Evolutionary conservation across 2,888 invertebrate species (phyloP).

Genomic region (Chrysolina americana): DNA sequence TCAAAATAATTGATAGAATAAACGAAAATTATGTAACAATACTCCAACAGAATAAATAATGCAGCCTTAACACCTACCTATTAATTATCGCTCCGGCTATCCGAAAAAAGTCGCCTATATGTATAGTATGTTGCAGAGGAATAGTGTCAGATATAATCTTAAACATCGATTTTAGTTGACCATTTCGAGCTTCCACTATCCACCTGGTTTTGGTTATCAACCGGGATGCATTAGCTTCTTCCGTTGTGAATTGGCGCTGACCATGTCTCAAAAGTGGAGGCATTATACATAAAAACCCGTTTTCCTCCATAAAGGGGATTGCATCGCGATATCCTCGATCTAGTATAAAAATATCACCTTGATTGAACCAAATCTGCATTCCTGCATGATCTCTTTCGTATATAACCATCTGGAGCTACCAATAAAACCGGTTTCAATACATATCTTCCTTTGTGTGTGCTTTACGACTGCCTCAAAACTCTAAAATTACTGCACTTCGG

Average conservation of each 20-base stretch:
- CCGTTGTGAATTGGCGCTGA: too few species aligned
- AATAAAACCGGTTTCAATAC: slow-evolving; percentile 28
- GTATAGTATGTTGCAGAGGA: slow-evolving; percentile 2
- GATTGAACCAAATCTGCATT: background rate
- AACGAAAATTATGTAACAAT: background rate
- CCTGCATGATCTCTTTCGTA: background rate
- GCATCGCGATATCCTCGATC: too few species aligned
- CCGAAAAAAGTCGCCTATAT: slow-evolving; percentile 17
- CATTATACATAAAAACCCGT: too few species aligned
- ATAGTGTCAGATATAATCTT: background rate
- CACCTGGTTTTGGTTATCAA: too few species aligned
- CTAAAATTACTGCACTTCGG: slow-evolving; percentile 1
- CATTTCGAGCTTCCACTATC: too few species aligned
- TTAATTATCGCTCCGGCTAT: slow-evolving; percentile 25
- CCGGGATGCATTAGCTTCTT: too few species aligned
- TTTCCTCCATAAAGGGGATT: too few species aligned
- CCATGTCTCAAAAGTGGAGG: too few species aligned
- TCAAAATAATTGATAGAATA: background rate
- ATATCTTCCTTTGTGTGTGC: slow-evolving; percentile 13
- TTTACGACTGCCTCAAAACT: slow-evolving; percentile 21
- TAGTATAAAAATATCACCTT: too few species aligned
- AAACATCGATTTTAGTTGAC: too few species aligned
- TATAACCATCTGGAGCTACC: slow-evolving; percentile 33
- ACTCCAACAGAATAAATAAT: too few species aligned
- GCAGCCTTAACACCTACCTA: background rate